Conservation (phyloP, 2,113 vertebrate genomes). For the Phalacrocorax carbo region DNA sequence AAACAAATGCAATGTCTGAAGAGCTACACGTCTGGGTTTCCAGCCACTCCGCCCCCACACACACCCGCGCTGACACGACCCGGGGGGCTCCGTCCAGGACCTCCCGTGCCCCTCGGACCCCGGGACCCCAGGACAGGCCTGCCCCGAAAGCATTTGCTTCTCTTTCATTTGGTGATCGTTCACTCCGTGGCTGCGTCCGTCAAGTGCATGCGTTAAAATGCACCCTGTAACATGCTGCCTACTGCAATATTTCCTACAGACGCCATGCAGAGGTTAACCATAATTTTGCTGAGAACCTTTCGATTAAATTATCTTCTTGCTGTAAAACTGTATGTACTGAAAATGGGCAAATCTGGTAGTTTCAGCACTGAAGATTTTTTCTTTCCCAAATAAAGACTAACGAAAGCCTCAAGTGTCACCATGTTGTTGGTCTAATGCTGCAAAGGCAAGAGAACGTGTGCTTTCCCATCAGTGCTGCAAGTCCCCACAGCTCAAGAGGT, state of each 20-base stretch:
- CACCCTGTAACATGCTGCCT: fast-evolving
- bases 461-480: neutral
- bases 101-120: too few relatives aligned
- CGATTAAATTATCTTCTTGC: neutral
- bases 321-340: neutral
- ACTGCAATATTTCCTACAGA: neutral
- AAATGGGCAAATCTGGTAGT: neutral
- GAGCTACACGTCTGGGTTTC: neutral
- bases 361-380: neutral
- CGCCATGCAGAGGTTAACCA: neutral
- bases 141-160: neutral
- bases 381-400: neutral
- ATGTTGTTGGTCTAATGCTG: neutral
- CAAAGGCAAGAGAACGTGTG: neutral
- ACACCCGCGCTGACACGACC: too few relatives aligned
- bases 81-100: fast-evolving
- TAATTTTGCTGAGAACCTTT: neutral
- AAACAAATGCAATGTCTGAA: neutral
- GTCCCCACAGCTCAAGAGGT: fast-evolving
- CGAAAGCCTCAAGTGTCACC: neutral
- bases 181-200: neutral
- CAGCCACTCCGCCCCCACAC: too few relatives aligned
- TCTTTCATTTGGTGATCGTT: neutral
- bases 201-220: neutral
- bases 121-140: neutral